Percentiles rank a stretch among this genome's conserved stretches.
These are phyloP conservation scores for Procavia capensis DNA, from an alignment of 2,113 vertebrate genomes.

Conservation along the genomic window DNA sequence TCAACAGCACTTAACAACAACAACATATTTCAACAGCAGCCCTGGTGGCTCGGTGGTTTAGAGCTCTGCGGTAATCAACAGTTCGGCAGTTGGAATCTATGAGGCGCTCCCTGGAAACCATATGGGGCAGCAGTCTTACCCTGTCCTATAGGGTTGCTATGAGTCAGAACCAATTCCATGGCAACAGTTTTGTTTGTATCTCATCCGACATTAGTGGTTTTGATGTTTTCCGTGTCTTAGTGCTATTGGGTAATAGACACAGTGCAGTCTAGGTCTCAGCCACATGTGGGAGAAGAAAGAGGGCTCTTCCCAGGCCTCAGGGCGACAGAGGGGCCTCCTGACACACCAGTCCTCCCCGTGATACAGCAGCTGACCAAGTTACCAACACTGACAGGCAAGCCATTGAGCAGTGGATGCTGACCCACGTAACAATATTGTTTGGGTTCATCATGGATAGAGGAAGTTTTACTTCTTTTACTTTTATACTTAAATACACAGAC, in stretches of 20 bases:
- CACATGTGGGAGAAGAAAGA: fast-evolving
- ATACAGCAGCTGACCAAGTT: no score
- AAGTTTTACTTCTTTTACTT: neutral
- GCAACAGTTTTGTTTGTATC: neutral
- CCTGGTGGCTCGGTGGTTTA: no score
- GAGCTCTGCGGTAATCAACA: no score
- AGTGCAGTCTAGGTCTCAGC: neutral
- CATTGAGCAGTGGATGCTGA: neutral
- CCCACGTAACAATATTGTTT: no score
- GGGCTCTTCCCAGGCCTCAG: fast-evolving
- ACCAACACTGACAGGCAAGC: no score
- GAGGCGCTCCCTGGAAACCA: no score
- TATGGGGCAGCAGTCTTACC: no score
- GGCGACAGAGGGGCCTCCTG: neutral
- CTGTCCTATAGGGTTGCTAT: no score
- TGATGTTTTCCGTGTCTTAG: neutral
- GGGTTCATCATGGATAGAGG: neutral
- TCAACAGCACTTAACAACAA: no score
- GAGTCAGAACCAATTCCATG: no score
- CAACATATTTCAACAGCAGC: neutral
- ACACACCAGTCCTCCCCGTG: neutral
- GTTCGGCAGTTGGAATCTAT: no score
- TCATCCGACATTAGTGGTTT: neutral
- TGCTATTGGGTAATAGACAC: neutral
- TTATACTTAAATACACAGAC: neutral